Evolutionary conservation across 2,888 invertebrate species (phyloP).

Genomic region (Clanis bilineata): DNA sequence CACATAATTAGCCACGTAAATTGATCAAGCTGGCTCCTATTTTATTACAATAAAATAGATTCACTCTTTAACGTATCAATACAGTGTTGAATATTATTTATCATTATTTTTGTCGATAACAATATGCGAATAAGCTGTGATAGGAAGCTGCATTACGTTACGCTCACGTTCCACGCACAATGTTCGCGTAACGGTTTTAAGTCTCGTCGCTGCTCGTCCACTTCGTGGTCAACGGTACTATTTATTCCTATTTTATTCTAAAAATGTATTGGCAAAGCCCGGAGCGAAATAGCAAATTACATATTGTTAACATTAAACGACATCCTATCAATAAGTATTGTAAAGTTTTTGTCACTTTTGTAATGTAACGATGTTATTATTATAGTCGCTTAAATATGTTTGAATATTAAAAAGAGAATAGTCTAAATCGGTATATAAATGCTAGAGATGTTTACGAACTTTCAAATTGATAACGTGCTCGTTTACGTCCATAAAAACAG

Average conservation of each 20-base stretch:
- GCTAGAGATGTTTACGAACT: background rate
- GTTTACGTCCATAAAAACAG: background rate
- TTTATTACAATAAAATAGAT: background rate
- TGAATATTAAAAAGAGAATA: background rate
- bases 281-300: constrained; percentile 55
- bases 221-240: constrained; percentile 61
- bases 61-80: background rate
- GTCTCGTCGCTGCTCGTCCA: constrained; percentile 45
- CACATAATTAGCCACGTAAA: constrained; percentile 4
- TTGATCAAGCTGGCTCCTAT: background rate
- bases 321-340: constrained; percentile 45
- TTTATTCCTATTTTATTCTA: constrained; percentile 61
- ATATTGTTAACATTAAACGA: constrained; percentile 53
- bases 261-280: constrained; percentile 52
- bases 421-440: background rate
- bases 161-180: constrained; percentile 66
- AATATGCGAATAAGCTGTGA: constrained; percentile 50
- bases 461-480: background rate
- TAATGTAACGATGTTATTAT: constrained; percentile 38
- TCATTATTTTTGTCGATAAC: constrained; percentile 19
- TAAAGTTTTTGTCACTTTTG: constrained; percentile 43
- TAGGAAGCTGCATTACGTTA: constrained; percentile 49
- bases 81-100: constrained; percentile 4
- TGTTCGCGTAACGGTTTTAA: constrained; percentile 60
- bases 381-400: constrained; percentile 37